These are phyloP conservation scores for Rapana venosa DNA, from an alignment of 2,888 invertebrate species.

Conservation along the genomic window DNA sequence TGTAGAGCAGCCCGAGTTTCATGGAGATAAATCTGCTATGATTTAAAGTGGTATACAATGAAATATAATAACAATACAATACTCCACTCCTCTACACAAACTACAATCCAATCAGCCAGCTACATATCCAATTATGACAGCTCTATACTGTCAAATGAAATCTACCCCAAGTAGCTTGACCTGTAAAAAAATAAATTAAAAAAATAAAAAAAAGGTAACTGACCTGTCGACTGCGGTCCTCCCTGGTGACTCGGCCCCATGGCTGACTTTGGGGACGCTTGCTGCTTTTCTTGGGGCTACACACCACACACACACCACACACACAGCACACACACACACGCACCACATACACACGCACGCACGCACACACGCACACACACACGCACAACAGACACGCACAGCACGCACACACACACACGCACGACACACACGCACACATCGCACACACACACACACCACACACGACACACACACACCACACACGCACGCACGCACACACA, in stretches of 20 bases:
- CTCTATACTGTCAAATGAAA: too few relatives aligned
- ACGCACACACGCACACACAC: not conserved
- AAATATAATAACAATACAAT: too few relatives aligned
- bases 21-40: too few relatives aligned
- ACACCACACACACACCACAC: not conserved
- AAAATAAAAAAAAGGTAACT: not conserved
- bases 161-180: too few relatives aligned
- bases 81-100: too few relatives aligned
- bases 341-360: not conserved
- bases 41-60: too few relatives aligned
- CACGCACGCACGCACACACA: not conserved
- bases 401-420: not conserved
- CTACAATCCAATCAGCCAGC: too few relatives aligned
- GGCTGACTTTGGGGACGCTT: slow-evolving; percentile 40
- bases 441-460: not conserved
- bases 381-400: not conserved
- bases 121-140: too few relatives aligned
- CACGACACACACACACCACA: not conserved
- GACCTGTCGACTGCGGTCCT: slow-evolving; percentile 27
- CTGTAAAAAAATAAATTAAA: too few relatives aligned
- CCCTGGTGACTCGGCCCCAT: slow-evolving; percentile 37
- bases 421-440: not conserved
- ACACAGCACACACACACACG: not conserved
- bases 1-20: too few relatives aligned
- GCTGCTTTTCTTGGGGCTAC: slow-evolving; percentile 32